Base-by-base conservation (phyloP, 2,797 vertebrate species). In the Serranus cabrilla region DNA sequence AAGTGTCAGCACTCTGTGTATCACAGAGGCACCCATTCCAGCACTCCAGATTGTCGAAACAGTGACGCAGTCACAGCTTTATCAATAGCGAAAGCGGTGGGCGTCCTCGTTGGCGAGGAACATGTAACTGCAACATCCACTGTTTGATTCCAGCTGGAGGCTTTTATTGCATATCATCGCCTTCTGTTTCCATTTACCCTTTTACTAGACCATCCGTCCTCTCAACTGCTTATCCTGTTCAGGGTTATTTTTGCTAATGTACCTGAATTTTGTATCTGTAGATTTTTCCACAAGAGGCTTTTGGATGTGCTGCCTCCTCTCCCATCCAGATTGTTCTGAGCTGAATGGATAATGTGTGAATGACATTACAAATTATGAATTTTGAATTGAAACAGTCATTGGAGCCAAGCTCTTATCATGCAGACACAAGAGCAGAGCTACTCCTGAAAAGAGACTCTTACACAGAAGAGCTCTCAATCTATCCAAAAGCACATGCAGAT, bases 271-370 rank as follows among this genome's bases (percentile, higher is more conserved):
- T 79, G 14, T 74, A 71, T 87, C 40, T 27, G 43, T 66, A 62
- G 60, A 87, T 84, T 83, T 83, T 34, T 81, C 54, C 68, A 76
- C 57, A 80, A 84, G 78, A 84, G 79, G 46, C 43, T 76, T 84
- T 87, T 84, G 50, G 64, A 87, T 81, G 42, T 42, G 64, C 49
- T 68, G 69, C 72, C 70, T 85, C 42, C 34, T 76, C 17, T 78
- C 39, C 39, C 45, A 71, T 66, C 74, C 76, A 79, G 56, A 87
- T 85, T 17, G 0, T 74, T 82, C 59, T 63, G 59, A 23, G 56
- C 76, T 85, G 83, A 91, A 89, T 86, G 74, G 71, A 56, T 87
- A 87, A 84, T 72, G 66, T 76, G 46, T 88, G 81, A 84, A 76
- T 88, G 74, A 58, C 79, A 89, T 76, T 84, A 71, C 66, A 87